These are phyloP conservation scores for Scrobipalpa costella DNA, from an alignment of 2,888 invertebrate species.

Conservation along the genomic window DNA sequence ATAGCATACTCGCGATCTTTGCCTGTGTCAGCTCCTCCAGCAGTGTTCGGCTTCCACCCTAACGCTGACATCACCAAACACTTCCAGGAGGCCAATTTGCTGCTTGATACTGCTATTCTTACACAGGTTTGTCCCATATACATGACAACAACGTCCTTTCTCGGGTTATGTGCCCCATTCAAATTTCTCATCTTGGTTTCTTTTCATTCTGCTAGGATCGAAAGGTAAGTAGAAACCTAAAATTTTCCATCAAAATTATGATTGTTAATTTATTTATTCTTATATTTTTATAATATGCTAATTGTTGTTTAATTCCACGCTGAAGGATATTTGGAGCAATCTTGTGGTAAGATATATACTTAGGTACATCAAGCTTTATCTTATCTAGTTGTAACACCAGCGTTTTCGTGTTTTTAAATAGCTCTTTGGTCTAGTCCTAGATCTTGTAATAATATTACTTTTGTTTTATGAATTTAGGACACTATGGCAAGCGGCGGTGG, in stretches of 20 bases:
- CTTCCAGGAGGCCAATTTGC: constrained; percentile 90
- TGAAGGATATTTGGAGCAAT: not conserved
- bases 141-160: not conserved
- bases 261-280: too few relatives aligned
- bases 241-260: too few relatives aligned
- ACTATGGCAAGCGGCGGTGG: constrained; percentile 81
- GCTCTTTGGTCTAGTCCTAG: too few relatives aligned
- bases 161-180: not conserved
- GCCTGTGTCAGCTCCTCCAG: constrained; percentile 89
- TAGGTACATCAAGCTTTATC: too few relatives aligned
- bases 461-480: constrained; percentile 73
- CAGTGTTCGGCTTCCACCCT: constrained; percentile 95
- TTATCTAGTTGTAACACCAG: too few relatives aligned
- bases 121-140: constrained; percentile 86
- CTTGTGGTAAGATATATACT: too few relatives aligned
- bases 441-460: too few relatives aligned
- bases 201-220: constrained; percentile 4
- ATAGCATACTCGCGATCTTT: constrained; percentile 84
- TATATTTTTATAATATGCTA: not conserved
- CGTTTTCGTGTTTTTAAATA: too few relatives aligned
- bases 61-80: constrained; percentile 97
- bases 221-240: not conserved
- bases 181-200: not conserved
- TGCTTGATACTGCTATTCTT: constrained; percentile 87
- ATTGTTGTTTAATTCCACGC: not conserved